A percentile compares a stretch with the other conserved stretches of the same genome.
These are phyloP conservation scores for Aphelinus atriplicis DNA, from an alignment of 1,140 invertebrate species.

Conservation along the genomic window DNA sequence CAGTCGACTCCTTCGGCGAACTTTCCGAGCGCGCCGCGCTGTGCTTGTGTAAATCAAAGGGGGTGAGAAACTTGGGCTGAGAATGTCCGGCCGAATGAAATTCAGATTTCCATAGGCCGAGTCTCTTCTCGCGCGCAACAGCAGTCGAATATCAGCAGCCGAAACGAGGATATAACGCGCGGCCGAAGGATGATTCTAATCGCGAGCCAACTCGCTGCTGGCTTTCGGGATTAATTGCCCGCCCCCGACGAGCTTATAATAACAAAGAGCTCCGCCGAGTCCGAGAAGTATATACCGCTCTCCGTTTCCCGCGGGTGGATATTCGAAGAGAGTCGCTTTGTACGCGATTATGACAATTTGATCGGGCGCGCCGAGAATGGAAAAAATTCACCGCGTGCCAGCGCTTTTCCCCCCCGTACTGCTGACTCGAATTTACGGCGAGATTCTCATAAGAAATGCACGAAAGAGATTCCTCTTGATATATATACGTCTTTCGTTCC, in stretches of 20 bases:
- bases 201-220: background rate
- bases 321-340: background rate
- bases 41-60: too few relatives aligned
- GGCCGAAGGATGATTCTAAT: background rate
- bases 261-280: background rate
- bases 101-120: background rate
- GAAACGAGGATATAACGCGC: slow-evolving; percentile 7
- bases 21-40: too few relatives aligned
- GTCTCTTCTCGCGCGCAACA: background rate
- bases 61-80: too few relatives aligned
- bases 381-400: background rate
- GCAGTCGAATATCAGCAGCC: too few relatives aligned
- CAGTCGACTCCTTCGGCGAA: too few relatives aligned
- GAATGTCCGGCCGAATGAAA: background rate
- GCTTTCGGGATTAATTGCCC: slow-evolving; percentile 15
- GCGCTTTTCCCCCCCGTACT: background rate
- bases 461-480: too few relatives aligned
- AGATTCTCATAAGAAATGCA: too few relatives aligned
- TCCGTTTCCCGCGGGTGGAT: background rate
- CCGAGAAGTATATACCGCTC: too few relatives aligned
- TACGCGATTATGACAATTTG: background rate
- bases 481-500: too few relatives aligned
- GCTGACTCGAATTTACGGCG: too few relatives aligned
- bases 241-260: slow-evolving; percentile 9
- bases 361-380: background rate